These are phyloP conservation scores for Heliocidaris erythrogramma DNA, from an alignment of 35 echinoderm and acorn worm species.

Conservation along the genomic window DNA sequence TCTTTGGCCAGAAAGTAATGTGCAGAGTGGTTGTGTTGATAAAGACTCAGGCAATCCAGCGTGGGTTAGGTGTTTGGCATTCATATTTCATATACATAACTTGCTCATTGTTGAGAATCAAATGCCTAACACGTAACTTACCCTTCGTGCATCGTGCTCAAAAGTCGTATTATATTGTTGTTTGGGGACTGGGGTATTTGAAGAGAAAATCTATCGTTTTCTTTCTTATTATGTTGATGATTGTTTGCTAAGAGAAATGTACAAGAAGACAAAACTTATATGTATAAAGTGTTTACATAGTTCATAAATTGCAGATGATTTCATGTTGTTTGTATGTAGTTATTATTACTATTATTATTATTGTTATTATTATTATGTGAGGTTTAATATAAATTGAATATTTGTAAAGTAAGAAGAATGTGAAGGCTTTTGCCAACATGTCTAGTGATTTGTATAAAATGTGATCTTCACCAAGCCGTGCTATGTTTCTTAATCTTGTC, in stretches of 20 bases:
- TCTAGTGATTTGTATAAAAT: conserved; percentile 10
- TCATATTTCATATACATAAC: too few relatives aligned
- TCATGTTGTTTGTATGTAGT: conserved; percentile 48
- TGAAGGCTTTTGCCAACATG: conserved; percentile 25
- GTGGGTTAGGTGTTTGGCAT: too few relatives aligned
- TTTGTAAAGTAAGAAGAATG: conserved; percentile 33
- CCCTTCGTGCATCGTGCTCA: neutral
- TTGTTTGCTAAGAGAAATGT: conserved; percentile 24
- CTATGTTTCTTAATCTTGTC: conserved; percentile 1
- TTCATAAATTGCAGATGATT: neutral
- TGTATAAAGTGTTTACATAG: conserved; percentile 49
- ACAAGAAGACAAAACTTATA: conserved; percentile 26
- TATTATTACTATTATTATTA: conserved; percentile 31
- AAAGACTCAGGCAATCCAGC: too few relatives aligned
- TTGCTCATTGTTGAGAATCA: neutral
- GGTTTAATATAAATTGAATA: conserved; percentile 35
- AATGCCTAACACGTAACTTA: neutral
- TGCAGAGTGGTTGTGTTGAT: neutral
- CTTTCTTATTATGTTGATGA: neutral
- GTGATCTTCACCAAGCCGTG: neutral
- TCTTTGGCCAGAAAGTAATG: neutral
- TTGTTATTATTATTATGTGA: conserved; percentile 42
- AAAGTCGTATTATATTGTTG: neutral
- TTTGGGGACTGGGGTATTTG: neutral
- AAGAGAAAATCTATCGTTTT: neutral